Evolutionary conservation across 1,140 invertebrate genomes (phyloP), one percentile per base, ranked within the genome.

Genomic region (Temnothorax curvispinosus): DNA sequence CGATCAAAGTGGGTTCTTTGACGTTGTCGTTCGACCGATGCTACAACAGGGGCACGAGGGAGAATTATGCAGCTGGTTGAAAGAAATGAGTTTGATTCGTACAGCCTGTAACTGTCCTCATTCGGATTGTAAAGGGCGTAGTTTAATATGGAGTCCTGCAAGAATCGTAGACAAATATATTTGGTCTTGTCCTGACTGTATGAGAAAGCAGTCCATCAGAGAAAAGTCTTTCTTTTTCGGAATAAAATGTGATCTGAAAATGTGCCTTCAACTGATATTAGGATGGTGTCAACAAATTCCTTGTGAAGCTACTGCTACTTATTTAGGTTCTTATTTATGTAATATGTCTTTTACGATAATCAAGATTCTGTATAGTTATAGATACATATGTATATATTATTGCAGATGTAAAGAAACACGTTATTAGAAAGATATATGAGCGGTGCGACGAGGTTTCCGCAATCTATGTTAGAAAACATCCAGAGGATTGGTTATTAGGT

Each of bases 121-220:
- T 77, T 60, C 85, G 6, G 87, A 93, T 38, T 96, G 96, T 64
- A 93, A 93, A 65, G 93, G 93, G 11, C 93, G 92, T 71, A 94
- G 91, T 85, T 87, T 96, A 69, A 88, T 84, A 50, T 96, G 95
- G 95, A 92, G 88, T 56, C 93, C 93, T 32, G 95, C 95, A 5
- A 93, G 95, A 91, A 93, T 95, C 3, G 81, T 96, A n/a, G 96
- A 96, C 74, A 95, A 95, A 88, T 96, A 96, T 74, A 94, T 93
- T 60, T 96, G 96, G 95, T 91, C 90, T 11, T 96, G 96, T 78
- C 81, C 92, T 1, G 89, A 90, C 3, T 96, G 95, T 75, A 44
- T 52, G 0, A 94, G 90, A 15, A 96, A 95, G 89, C 94, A 94
- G 71, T 92, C 94, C 6, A 95, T 96, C 8, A 92, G 96, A 60